phyloP scores from a whole-genome alignment of 2,888 invertebrate genomes.

The Tenthredo distinguenda region DNA sequence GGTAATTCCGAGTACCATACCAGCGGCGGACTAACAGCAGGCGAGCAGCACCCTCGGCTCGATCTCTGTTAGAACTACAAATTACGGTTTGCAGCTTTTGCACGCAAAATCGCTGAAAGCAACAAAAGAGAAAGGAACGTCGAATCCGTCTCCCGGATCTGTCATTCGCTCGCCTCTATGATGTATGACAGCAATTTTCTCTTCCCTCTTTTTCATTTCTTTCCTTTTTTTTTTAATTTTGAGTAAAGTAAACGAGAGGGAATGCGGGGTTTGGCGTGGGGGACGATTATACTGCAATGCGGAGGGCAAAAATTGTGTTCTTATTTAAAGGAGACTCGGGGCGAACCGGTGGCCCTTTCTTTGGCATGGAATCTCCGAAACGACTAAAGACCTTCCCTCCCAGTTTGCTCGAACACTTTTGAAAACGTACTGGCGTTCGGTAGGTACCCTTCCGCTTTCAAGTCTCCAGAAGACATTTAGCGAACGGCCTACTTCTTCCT shows the following conservation, averaged over 20 bases:
- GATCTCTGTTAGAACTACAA: conserved; percentile 4
- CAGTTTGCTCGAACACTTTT: conserved; percentile 10
- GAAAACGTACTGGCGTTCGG: neutral
- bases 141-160: neutral
- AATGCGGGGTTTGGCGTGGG: neutral
- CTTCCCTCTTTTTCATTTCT: neutral
- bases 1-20: conserved; percentile 39
- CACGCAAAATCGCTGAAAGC: neutral
- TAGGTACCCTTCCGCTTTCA: neutral
- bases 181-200: neutral
- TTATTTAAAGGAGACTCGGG: neutral
- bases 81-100: conserved; percentile 15
- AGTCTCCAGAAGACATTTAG: conserved; percentile 47
- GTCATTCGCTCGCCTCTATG: neutral
- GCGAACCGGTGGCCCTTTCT: neutral
- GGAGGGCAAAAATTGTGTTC: conserved; percentile 6
- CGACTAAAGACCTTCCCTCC: conserved; percentile 25
- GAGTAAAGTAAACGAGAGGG: neutral
- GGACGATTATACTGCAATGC: conserved; percentile 9
- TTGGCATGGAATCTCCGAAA: neutral
- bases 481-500: conserved; percentile 55
- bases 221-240: neutral
- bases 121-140: neutral
- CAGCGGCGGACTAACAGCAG: conserved; percentile 22
- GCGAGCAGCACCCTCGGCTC: neutral